A percentile compares a stretch with the other conserved stretches of the same genome.
Evolutionary conservation across 1,140 invertebrate genomes (phyloP).

Genomic region (Drosophila pandora): DNA sequence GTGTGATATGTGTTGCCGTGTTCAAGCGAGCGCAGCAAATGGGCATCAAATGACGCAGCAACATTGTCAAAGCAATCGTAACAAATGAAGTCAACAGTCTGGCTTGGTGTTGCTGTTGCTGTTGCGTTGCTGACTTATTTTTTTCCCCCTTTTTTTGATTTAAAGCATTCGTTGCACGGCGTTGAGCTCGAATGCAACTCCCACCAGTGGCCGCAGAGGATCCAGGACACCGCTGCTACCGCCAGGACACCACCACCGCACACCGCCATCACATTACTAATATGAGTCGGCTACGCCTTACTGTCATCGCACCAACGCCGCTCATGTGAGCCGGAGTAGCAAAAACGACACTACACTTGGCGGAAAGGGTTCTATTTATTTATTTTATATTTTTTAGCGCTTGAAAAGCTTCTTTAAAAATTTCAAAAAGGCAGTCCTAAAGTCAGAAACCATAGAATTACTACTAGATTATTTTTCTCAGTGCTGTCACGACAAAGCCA

Average conservation of each 20-base stretch:
- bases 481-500: constrained; percentile 5
- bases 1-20: constrained; percentile 11
- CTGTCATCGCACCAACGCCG: constrained; percentile 52
- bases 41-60: constrained; percentile 78
- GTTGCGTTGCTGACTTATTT: constrained; percentile 2
- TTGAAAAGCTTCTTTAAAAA: neutral
- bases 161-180: constrained; percentile 19
- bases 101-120: constrained; percentile 6
- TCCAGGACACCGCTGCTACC: constrained; percentile 16
- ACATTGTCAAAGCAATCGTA: constrained; percentile 80
- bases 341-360: constrained; percentile 16
- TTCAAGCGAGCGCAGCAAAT: constrained; percentile 61
- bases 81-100: constrained; percentile 76
- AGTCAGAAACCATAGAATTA: neutral
- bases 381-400: too few relatives aligned
- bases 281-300: constrained; percentile 50
- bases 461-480: neutral
- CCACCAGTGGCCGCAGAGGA: constrained; percentile 16
- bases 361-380: neutral
- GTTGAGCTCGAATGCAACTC: constrained; percentile 20
- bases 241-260: neutral
- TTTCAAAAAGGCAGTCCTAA: neutral
- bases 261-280: constrained; percentile 44
- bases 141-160: constrained; percentile 14
- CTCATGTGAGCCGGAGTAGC: constrained; percentile 40